Evolutionary conservation across 2,797 vertebrate species (phyloP).

Genomic region (Oreochromis mossambicus): DNA sequence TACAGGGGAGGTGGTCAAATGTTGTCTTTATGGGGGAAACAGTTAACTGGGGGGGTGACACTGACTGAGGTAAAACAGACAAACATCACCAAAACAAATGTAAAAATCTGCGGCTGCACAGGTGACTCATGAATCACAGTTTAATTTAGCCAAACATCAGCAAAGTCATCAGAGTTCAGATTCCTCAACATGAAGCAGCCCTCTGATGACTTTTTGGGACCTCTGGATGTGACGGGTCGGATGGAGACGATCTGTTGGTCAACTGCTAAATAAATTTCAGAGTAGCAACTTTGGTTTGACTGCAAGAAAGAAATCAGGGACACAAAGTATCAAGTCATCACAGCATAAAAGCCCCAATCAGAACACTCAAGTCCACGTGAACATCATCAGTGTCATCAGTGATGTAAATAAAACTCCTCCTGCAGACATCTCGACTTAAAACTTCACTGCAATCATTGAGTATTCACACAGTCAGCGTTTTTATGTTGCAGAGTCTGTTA

Average conservation of each 20-base stretch:
- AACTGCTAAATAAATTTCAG: background rate
- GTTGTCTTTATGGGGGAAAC: fast-evolving
- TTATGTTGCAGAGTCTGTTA: background rate
- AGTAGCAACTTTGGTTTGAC: background rate
- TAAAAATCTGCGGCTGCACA: fast-evolving
- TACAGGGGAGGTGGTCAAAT: fast-evolving
- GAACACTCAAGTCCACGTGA: background rate
- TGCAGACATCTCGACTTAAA: background rate
- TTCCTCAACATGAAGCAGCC: background rate
- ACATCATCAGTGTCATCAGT: background rate
- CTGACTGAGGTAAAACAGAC: background rate
- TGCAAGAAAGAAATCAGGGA: background rate
- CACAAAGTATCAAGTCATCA: fast-evolving
- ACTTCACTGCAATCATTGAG: background rate
- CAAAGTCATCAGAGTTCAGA: background rate
- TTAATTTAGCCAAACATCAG: background rate
- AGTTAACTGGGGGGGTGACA: fast-evolving
- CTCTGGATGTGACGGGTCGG: background rate
- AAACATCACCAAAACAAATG: background rate
- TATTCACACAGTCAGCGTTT: background rate
- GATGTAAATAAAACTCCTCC: background rate
- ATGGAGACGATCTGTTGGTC: fast-evolving
- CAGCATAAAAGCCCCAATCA: background rate
- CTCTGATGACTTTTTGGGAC: fast-evolving
- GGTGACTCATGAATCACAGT: background rate